phyloP scores from a whole-genome alignment of 2,888 invertebrate genomes.

The Macropis europaea region DNA sequence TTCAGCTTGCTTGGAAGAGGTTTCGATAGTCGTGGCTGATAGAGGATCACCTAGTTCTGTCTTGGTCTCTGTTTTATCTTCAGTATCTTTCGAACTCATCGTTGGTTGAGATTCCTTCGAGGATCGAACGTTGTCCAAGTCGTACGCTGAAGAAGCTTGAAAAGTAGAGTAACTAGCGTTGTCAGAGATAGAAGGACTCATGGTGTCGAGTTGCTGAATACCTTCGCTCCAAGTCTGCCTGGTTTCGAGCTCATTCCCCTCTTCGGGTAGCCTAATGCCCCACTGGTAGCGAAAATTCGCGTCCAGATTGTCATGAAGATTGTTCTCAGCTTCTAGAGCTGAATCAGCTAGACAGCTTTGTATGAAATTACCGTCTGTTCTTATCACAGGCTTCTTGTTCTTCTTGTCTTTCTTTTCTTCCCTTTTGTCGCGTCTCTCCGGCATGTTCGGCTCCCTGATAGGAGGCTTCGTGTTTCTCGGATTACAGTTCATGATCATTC shows the following conservation, averaged over 20 bases:
- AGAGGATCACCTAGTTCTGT: neutral
- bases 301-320: constrained; percentile 9
- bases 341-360: neutral
- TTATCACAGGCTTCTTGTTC: constrained; percentile 66
- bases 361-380: constrained; percentile 33
- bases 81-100: constrained; percentile 1
- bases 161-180: neutral
- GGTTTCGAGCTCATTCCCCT: neutral
- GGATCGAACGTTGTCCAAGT: neutral
- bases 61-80: neutral
- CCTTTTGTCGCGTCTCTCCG: constrained; percentile 60
- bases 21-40: neutral
- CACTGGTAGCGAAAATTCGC: constrained; percentile 55
- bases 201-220: neutral
- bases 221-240: neutral
- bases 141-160: neutral
- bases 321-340: neutral
- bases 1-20: neutral
- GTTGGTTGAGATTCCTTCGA: neutral
- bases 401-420: constrained; percentile 64
- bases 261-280: constrained; percentile 62
- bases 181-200: neutral
- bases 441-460: constrained; percentile 67
- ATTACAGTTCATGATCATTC: constrained; percentile 35
- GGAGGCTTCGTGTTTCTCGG: constrained; percentile 61